Evolutionary conservation across 1,140 invertebrate genomes (phyloP).

Genomic region (Idris sp.): DNA sequence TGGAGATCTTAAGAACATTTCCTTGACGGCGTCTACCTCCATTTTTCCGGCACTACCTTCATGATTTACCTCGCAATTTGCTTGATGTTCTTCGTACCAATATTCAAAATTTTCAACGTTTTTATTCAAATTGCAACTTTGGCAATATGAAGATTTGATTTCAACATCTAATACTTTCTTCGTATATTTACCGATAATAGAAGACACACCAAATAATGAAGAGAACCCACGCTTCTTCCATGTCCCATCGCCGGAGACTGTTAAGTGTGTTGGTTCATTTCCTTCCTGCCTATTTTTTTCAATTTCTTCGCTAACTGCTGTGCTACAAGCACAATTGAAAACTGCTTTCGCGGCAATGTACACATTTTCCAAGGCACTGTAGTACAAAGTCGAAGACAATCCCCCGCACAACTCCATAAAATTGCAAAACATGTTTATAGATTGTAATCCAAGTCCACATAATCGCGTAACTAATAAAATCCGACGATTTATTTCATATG

Average conservation of each 20-base stretch:
- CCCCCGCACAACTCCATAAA: slow-evolving; percentile 18
- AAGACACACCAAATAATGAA: slow-evolving; percentile 12
- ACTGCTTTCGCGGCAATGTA: slow-evolving; percentile 20
- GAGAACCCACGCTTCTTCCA: slow-evolving; percentile 20
- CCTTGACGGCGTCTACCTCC: slow-evolving; percentile 11
- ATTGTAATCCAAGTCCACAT: slow-evolving; percentile 5
- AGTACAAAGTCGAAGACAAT: slow-evolving; percentile 13
- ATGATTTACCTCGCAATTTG: slow-evolving; percentile 7
- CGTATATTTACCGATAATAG: slow-evolving; percentile 18
- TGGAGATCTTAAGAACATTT: slow-evolving; percentile 18
- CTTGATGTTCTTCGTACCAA: slow-evolving; percentile 11
- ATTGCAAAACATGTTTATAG: slow-evolving; percentile 10
- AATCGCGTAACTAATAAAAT: slow-evolving; percentile 15
- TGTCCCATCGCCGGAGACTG: slow-evolving; percentile 11
- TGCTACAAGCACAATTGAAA: slow-evolving; percentile 6
- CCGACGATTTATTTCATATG: slow-evolving; percentile 22
- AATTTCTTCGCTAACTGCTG: slow-evolving; percentile 13
- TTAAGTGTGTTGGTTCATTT: slow-evolving; percentile 17
- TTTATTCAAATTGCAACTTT: not conserved
- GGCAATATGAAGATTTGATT: slow-evolving; percentile 10
- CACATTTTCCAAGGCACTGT: slow-evolving; percentile 11
- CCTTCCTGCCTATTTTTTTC: slow-evolving; percentile 2
- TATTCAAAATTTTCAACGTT: slow-evolving; percentile 3
- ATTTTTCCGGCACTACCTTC: too few species aligned
- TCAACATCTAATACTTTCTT: slow-evolving; percentile 8